A percentile compares a stretch with the other conserved stretches of the same genome.
These are phyloP conservation scores for Dryas iulia DNA, from an alignment of 1,140 invertebrate species.

Conservation along the genomic window DNA sequence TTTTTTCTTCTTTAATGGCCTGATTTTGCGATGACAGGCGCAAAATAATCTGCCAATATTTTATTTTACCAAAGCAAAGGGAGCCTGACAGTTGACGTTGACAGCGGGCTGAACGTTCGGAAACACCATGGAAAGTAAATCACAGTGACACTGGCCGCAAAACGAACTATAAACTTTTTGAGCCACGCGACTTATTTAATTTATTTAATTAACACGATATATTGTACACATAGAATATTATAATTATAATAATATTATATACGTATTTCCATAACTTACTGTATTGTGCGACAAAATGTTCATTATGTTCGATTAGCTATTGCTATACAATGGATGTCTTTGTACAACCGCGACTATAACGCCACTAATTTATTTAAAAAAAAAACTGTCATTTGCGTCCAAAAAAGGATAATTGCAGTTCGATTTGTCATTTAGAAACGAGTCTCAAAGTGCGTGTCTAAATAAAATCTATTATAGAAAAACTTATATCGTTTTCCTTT, in stretches of 20 bases:
- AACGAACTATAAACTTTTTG: slow-evolving; percentile 6
- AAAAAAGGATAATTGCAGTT: not conserved
- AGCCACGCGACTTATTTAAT: slow-evolving; percentile 18
- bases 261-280: slow-evolving; percentile 29
- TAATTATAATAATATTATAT: slow-evolving; percentile 24
- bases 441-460: not conserved
- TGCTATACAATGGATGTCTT: slow-evolving; percentile 1
- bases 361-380: slow-evolving; percentile 16
- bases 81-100: slow-evolving; percentile 26
- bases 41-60: not conserved
- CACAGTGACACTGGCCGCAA: slow-evolving; percentile 29
- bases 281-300: slow-evolving; percentile 18
- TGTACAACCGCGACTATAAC: slow-evolving; percentile 17
- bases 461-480: not conserved
- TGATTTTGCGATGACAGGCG: too few relatives aligned
- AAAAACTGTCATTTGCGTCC: not conserved
- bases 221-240: slow-evolving; percentile 2
- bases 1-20: too few relatives aligned
- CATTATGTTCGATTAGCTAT: not conserved
- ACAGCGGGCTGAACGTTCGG: slow-evolving; percentile 48
- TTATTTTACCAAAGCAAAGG: not conserved
- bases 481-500: not conserved
- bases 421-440: slow-evolving; percentile 7
- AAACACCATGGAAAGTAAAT: slow-evolving; percentile 52
- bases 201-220: not conserved